Percentiles rank a stretch among this genome's conserved stretches.
Conservation (phyloP, 2,113 vertebrate genomes). For the Menura novaehollandiae region DNA sequence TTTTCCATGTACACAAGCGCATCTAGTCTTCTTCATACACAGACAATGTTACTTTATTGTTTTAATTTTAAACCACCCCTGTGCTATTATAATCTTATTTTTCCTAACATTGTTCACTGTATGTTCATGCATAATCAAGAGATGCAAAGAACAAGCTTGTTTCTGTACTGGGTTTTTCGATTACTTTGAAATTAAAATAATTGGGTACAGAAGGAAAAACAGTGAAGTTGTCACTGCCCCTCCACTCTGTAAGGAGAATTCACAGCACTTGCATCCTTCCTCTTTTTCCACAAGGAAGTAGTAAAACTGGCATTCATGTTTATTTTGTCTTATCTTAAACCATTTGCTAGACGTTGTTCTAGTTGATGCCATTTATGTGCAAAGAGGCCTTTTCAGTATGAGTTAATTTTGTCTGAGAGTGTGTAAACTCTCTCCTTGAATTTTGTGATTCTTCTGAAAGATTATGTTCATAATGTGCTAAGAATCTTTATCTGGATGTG, state of each 20-base stretch:
- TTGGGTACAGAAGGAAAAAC: neutral
- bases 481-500: neutral
- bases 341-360: fast-evolving
- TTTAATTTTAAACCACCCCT: neutral
- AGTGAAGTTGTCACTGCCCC: neutral
- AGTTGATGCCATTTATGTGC: neutral
- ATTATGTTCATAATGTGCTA: neutral
- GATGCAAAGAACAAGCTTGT: neutral
- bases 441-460: neutral
- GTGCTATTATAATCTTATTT: neutral
- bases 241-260: neutral
- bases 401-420: neutral
- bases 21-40: neutral
- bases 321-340: neutral
- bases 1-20: neutral
- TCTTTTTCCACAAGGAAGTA: neutral
- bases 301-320: neutral
- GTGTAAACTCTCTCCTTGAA: neutral
- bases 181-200: neutral
- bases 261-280: neutral
- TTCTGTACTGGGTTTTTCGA: neutral
- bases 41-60: neutral
- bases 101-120: neutral
- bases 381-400: neutral
- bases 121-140: neutral